Percentiles rank a stretch among this genome's conserved stretches.
Conservation (phyloP, 2,113 vertebrate genomes). For the Salminus brasiliensis region DNA sequence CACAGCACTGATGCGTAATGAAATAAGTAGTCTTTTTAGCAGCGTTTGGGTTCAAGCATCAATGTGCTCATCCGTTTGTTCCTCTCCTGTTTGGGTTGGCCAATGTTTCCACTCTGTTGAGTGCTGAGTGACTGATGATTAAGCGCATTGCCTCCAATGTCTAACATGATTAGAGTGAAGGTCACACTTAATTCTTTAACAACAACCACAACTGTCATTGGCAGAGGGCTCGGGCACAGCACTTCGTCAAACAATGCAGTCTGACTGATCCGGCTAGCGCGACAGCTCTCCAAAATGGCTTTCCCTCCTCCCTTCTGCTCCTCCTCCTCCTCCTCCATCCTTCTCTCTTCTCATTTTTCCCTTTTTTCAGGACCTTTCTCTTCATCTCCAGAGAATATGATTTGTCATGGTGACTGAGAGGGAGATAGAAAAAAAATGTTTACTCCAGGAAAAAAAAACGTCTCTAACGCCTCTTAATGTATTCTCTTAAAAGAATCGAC, state of each 20-base stretch:
- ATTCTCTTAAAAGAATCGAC: constrained; percentile 83
- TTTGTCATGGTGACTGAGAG: constrained; percentile 79
- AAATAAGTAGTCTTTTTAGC: constrained; percentile 12
- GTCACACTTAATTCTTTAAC: constrained; percentile 72
- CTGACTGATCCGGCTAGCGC: constrained; percentile 66
- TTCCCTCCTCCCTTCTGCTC: constrained; percentile 19
- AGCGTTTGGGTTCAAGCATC: background rate
- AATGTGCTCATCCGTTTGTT: constrained; percentile 17
- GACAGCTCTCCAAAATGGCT: constrained; percentile 59
- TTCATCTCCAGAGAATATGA: constrained; percentile 76
- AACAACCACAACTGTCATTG: constrained; percentile 71
- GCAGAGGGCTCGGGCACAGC: constrained; percentile 63
- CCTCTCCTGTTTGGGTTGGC: constrained; percentile 30
- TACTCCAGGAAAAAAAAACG: constrained; percentile 67
- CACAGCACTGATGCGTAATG: too few species aligned
- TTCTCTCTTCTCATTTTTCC: constrained; percentile 49
- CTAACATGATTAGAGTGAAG: constrained; percentile 69
- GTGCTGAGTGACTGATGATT: constrained; percentile 55
- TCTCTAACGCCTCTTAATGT: constrained; percentile 78
- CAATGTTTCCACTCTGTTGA: constrained; percentile 46
- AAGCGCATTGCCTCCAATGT: constrained; percentile 66
- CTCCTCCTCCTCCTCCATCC: constrained; percentile 34
- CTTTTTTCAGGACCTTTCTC: constrained; percentile 45
- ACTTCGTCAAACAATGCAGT: constrained; percentile 64
- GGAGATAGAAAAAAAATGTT: constrained; percentile 74